Percentiles rank a stretch among this genome's conserved stretches.
Evolutionary conservation across 2,113 vertebrate genomes (phyloP).

Genomic region (Catharus bicknelli): DNA sequence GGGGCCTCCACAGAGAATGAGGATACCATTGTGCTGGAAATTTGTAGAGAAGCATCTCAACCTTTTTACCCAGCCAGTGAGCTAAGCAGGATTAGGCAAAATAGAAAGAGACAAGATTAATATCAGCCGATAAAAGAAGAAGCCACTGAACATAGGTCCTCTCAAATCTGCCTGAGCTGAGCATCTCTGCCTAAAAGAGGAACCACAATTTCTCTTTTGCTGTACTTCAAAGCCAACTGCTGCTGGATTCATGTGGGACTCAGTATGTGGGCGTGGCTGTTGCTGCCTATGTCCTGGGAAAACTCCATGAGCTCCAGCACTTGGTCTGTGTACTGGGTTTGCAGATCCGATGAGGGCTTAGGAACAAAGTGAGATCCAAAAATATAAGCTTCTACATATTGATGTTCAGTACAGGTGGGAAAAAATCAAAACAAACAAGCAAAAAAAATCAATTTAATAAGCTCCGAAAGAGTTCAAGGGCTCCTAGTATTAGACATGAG

Average conservation of each 20-base stretch:
- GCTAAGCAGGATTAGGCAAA: not conserved
- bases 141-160: not conserved
- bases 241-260: not conserved
- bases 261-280: rapidly evolving
- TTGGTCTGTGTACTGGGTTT: not conserved
- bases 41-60: not conserved
- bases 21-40: not conserved
- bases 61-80: not conserved
- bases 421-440: not conserved
- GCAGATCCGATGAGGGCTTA: not conserved
- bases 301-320: not conserved
- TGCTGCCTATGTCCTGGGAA: not conserved
- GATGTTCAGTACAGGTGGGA: not conserved
- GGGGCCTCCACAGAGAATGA: not conserved
- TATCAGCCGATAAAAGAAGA: not conserved
- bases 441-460: not conserved
- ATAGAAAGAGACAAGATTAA: not conserved
- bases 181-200: not conserved
- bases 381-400: not conserved
- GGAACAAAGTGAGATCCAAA: not conserved
- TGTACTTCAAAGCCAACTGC: not conserved
- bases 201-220: not conserved
- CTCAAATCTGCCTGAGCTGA: not conserved
- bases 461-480: not conserved
- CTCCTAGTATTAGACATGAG: not conserved